Evolutionary conservation across 2,113 vertebrate genomes (phyloP), one percentile per base, ranked within the genome.

Genomic region (Anas platyrhynchos): DNA sequence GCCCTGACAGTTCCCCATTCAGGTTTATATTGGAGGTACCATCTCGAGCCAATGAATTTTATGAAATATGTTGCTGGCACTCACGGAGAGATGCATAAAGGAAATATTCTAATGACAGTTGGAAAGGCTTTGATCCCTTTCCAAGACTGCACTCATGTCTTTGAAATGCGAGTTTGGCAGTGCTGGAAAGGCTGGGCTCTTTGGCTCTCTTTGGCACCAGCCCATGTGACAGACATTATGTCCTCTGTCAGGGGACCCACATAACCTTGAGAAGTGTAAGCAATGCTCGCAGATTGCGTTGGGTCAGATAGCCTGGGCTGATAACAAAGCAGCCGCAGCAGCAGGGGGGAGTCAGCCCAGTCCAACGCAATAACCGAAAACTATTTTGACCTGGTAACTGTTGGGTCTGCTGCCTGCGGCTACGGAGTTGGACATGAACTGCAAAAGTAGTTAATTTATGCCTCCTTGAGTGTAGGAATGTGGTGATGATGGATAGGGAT

Each of bases 61-160:
- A 97, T 97, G 95, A 98, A 97, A 96, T 98, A 97, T 95, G 96
- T 97, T 97, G 97, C 96, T 98, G 97, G 98, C 97, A 97, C 94
- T 98, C 91, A 75, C 20, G 29, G 94, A 68, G 91, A 97, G 97
- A 98, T 96, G 97, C 97, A 97, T 97, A 98, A 98, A 98, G 97
- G 97, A 98, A 97, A 98, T 98, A 97, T 98, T 98, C 98, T 98
- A 97, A 98, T 98, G 98, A 98, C 98, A 98, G 97, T 97, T 97
- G 94, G 94, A 75, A 97, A 88, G 88, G 97, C 98, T 98, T 98
- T 98, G 98, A 98, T 98, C 98, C 91, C 65, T 86, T 94, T 98
- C 98, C 98, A 98, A 93, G 88, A 93, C 93, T 98, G 96, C 92
- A 96, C 98, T 98, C 98, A 98, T 38, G 90, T 96, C 98, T 98